Conservation (phyloP, 1,140 invertebrate genomes). For the Stenopsyche tienmushanensis region DNA sequence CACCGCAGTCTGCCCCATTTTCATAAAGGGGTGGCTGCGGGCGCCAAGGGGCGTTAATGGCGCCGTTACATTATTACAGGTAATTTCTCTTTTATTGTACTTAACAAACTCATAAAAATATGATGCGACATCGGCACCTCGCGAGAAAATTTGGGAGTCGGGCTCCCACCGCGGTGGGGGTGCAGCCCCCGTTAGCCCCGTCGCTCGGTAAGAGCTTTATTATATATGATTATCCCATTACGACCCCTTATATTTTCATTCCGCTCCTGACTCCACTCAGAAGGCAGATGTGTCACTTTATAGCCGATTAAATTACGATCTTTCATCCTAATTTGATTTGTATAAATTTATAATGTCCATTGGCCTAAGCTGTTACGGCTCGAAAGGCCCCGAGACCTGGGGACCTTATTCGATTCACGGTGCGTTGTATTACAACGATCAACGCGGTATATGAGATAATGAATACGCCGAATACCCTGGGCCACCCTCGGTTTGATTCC, state of each 20-base stretch:
- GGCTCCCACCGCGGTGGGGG: neutral
- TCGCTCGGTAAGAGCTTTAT: conserved; percentile 14
- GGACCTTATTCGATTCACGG: neutral
- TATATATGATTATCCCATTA: conserved; percentile 32
- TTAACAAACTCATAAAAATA: conserved; percentile 30
- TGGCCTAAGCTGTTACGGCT: neutral
- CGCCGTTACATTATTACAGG: conserved; percentile 31
- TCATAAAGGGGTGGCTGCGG: neutral
- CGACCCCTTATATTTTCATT: conserved; percentile 22
- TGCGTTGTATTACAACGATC: neutral
- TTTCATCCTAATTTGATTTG: neutral
- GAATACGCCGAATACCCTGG: no score
- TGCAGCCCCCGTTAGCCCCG: neutral
- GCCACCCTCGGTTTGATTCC: no score
- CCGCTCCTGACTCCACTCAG: neutral
- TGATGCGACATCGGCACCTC: conserved; percentile 30
- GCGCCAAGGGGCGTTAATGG: conserved; percentile 21
- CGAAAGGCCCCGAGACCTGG: neutral
- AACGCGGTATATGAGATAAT: no score
- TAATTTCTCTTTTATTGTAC: conserved; percentile 32
- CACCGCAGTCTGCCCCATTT: neutral
- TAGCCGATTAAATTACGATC: conserved; percentile 24
- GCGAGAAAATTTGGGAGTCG: conserved; percentile 3
- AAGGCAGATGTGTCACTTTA: conserved; percentile 23
- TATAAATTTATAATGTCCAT: conserved; percentile 2